Conservation (phyloP, 2,113 vertebrate genomes). For the Nematolebias whitei region DNA sequence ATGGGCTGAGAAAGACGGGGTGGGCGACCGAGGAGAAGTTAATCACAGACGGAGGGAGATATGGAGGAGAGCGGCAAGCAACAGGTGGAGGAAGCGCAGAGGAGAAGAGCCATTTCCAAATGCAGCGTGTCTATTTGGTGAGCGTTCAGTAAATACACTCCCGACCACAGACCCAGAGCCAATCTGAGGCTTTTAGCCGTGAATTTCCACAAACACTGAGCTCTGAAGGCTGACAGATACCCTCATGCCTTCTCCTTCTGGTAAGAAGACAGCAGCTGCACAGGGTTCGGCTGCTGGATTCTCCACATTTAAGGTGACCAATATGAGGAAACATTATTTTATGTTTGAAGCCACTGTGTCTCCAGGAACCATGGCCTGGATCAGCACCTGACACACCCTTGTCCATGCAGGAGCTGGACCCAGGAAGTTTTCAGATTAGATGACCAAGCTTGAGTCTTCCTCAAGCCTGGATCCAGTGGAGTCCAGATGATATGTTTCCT, state of each 20-base stretch:
- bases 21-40: conserved; percentile 28
- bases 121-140: conserved; percentile 12
- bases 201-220: neutral
- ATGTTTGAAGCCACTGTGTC: no score
- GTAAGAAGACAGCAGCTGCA: no score
- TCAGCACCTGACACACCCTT: no score
- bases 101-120: neutral
- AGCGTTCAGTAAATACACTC: neutral
- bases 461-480: no score
- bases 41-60: conserved; percentile 4
- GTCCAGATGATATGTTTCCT: no score
- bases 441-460: no score
- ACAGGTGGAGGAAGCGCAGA: conserved; percentile 18
- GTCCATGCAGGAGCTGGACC: no score
- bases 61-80: conserved; percentile 20
- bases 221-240: neutral
- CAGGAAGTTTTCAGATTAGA: no score
- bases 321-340: no score
- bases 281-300: no score
- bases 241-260: neutral
- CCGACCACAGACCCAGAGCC: neutral
- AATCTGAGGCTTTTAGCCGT: neutral
- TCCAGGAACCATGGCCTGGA: neutral
- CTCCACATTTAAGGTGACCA: no score
- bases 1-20: conserved; percentile 26